A percentile compares a stretch with the other conserved stretches of the same genome.
Evolutionary conservation across 1,140 invertebrate genomes (phyloP).

Genomic region (Drosophila hydei): DNA sequence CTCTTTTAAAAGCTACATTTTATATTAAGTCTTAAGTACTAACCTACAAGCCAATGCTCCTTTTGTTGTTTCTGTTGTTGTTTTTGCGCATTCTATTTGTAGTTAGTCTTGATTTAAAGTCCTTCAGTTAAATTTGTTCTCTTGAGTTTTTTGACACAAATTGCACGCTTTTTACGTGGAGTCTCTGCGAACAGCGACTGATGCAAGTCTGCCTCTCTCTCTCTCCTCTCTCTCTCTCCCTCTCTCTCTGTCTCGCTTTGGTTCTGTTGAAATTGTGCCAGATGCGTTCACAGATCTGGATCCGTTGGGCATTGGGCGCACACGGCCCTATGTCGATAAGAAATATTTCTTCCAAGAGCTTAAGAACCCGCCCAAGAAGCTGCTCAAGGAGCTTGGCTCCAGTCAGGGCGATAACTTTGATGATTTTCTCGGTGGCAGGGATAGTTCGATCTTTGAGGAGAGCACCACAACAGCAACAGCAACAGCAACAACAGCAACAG

Average conservation of each 20-base stretch:
- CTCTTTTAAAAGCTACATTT: neutral
- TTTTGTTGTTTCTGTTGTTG: conserved; percentile 35
- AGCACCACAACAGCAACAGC: conserved; percentile 18
- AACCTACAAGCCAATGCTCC: conserved; percentile 10
- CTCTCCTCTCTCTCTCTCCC: conserved; percentile 8
- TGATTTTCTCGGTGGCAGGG: conserved; percentile 58
- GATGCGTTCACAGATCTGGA: conserved; percentile 97
- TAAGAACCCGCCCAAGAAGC: conserved; percentile 96
- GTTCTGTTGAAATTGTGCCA: conserved; percentile 67
- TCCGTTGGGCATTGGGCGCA: conserved; percentile 94
- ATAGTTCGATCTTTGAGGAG: conserved; percentile 64
- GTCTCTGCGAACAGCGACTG: conserved; percentile 19
- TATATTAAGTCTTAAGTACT: neutral
- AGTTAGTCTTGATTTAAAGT: neutral
- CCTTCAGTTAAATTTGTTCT: conserved; percentile 11
- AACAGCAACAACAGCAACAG: conserved; percentile 30
- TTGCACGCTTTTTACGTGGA: conserved; percentile 6
- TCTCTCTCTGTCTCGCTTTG: conserved; percentile 12
- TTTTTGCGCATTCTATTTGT: conserved; percentile 15
- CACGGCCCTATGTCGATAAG: conserved; percentile 96
- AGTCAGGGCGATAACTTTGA: conserved; percentile 62
- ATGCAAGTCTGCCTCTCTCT: conserved; percentile 13
- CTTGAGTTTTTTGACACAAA: conserved; percentile 4
- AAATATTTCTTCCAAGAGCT: conserved; percentile 97
- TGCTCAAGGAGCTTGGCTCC: conserved; percentile 90